Evolutionary conservation across 2,888 invertebrate genomes (phyloP).

Genomic region (Peribatodes rhomboidaria): DNA sequence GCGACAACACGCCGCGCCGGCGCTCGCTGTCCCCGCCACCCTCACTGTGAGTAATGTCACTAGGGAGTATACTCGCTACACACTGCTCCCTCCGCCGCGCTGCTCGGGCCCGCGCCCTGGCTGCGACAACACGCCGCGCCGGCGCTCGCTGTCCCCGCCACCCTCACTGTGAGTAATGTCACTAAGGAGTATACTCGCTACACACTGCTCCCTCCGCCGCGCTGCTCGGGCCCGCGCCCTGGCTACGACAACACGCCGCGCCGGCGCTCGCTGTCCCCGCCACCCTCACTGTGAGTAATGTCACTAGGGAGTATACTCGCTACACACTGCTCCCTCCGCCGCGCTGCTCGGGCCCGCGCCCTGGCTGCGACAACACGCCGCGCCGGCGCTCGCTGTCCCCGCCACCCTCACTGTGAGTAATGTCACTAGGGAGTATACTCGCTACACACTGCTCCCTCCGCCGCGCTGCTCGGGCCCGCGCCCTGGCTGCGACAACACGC

Average conservation of each 20-base stretch:
- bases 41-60: slow-evolving; percentile 64
- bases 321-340: too few relatives aligned
- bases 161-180: slow-evolving; percentile 65
- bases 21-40: slow-evolving; percentile 60
- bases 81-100: slow-evolving; percentile 69
- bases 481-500: too few relatives aligned
- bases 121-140: slow-evolving; percentile 67
- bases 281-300: slow-evolving; percentile 66
- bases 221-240: slow-evolving; percentile 75
- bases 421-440: too few relatives aligned
- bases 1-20: slow-evolving; percentile 64
- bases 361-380: slow-evolving; percentile 72
- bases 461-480: too few relatives aligned
- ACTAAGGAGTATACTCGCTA: too few relatives aligned
- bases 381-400: slow-evolving; percentile 59
- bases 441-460: too few relatives aligned
- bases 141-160: slow-evolving; percentile 59
- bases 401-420: slow-evolving; percentile 66
- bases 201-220: slow-evolving; percentile 72
- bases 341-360: slow-evolving; percentile 76
- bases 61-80: too few relatives aligned
- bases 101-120: slow-evolving; percentile 79
- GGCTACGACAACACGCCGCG: slow-evolving; percentile 71
- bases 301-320: too few relatives aligned
- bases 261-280: slow-evolving; percentile 60